Evolutionary conservation across 2,113 vertebrate species (phyloP), one percentile per base, ranked within the genome.

Genomic region (Corydoras sp.): DNA sequence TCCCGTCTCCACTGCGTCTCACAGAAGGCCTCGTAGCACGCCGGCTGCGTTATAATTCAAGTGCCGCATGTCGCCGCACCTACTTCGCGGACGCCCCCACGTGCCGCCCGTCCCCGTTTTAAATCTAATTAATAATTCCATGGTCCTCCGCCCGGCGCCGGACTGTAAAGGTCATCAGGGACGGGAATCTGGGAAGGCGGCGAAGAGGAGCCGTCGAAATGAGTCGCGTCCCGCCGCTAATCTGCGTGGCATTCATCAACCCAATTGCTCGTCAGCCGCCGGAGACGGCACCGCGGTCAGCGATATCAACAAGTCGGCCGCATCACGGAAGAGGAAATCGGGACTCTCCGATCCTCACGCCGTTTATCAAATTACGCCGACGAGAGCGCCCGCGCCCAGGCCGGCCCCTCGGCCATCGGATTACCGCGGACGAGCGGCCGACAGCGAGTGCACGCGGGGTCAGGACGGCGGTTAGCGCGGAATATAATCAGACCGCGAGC

Each of bases 181-280:
- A 51, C 64, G 30, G 43, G 67, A 80, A 75, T 60, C 70, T 63
- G 82, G 72, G 80, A 79, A 67, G 62, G 77, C 58, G 80, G 79
- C 80, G 77, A 77, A 80, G 64, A 75, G 75, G 79, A 82, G 60
- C 63, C 74, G 64, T 68, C 67, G 79, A 85, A 81, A 83, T 81
- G 80, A 86, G 73, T 84, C 76, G 74, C 73, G 73, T 73, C 76
- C 76, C 81, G 79, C 82, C 77, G 76, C 83, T 88, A 86, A 88
- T 88, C 85, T 85, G 80, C 79, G 78, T 85, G 79, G 79, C 84
- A 88, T 90, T 90, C 84, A 87, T 89, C 87, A 88, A 77, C 75
- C 68, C 73, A 79, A 85, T 82, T 81, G 81, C 82, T 84, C 77
- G 83, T 86, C 85, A 82, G 74, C 76, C 62, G 72, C 9, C 35